Conservation (phyloP, 2,113 vertebrate genomes). For the Anarhynchus alexandrinus region DNA sequence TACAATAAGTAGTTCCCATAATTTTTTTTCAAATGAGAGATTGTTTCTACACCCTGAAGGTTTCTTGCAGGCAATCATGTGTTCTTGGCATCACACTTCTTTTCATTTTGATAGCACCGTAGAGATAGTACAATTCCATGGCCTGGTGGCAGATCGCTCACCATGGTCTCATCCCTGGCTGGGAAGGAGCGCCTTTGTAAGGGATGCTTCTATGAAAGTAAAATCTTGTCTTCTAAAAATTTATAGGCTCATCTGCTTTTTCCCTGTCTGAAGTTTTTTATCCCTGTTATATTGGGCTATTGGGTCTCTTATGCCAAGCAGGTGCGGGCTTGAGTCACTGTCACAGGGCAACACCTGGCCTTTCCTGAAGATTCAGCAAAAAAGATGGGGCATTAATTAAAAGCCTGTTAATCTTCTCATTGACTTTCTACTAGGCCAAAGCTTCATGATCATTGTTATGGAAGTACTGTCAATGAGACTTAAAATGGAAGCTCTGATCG, state of each 20-base stretch:
- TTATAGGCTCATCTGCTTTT: background rate
- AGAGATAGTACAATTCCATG: background rate
- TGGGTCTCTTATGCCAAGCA: background rate
- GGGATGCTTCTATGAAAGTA: background rate
- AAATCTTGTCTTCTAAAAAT: background rate
- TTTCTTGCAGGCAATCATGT: background rate
- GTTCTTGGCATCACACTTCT: background rate
- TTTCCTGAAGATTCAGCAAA: background rate
- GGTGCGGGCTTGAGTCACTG: background rate
- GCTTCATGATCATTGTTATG: background rate
- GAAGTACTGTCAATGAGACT: constrained; percentile 5
- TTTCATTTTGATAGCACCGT: background rate
- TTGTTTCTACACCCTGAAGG: background rate
- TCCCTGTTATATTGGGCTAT: background rate
- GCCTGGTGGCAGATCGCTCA: background rate
- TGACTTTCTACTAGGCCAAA: background rate
- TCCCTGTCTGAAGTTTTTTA: background rate
- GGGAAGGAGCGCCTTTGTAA: background rate
- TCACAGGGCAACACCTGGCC: background rate
- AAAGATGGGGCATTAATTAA: background rate
- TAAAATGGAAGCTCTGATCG: background rate
- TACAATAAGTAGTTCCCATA: background rate
- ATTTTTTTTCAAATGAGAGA: background rate
- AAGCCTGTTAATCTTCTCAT: constrained; percentile 4
- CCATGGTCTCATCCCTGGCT: background rate